Evolutionary conservation across 2,888 invertebrate species (phyloP).

Genomic region (Hemicrepidius hirtus): DNA sequence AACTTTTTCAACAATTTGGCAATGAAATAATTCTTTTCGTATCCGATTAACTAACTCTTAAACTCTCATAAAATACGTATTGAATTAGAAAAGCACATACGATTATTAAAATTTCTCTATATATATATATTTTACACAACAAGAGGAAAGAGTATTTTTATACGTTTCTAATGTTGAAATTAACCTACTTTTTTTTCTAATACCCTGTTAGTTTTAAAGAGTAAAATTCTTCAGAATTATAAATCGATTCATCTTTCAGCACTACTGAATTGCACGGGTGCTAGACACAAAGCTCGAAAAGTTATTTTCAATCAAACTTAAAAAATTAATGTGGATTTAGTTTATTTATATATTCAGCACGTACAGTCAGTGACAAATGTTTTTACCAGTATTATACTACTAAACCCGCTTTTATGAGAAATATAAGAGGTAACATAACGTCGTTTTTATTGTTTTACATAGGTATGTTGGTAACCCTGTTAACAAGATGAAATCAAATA

Average conservation of each 20-base stretch:
- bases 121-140: constrained; percentile 52
- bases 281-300: not conserved
- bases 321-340: too few species aligned
- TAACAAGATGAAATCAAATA: too few species aligned
- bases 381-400: too few species aligned
- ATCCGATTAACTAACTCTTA: constrained; percentile 1
- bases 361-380: too few species aligned
- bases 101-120: constrained; percentile 36
- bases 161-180: constrained; percentile 49
- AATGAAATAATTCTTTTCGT: not conserved
- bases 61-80: constrained; percentile 33
- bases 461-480: too few species aligned
- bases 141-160: constrained; percentile 55
- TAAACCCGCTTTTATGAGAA: too few species aligned
- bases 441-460: too few species aligned
- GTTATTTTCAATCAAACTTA: not conserved
- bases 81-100: constrained; percentile 42
- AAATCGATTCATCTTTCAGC: constrained; percentile 15
- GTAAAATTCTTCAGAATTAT: constrained; percentile 22
- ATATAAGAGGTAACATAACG: too few species aligned
- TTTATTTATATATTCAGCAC: too few species aligned
- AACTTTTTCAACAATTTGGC: constrained; percentile 11
- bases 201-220: constrained; percentile 60
- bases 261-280: not conserved
- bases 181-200: constrained; percentile 56